A percentile compares a stretch with the other conserved stretches of the same genome.
These are phyloP conservation scores for Eurytoma adleriae DNA, from an alignment of 2,888 invertebrate species.

Conservation along the genomic window DNA sequence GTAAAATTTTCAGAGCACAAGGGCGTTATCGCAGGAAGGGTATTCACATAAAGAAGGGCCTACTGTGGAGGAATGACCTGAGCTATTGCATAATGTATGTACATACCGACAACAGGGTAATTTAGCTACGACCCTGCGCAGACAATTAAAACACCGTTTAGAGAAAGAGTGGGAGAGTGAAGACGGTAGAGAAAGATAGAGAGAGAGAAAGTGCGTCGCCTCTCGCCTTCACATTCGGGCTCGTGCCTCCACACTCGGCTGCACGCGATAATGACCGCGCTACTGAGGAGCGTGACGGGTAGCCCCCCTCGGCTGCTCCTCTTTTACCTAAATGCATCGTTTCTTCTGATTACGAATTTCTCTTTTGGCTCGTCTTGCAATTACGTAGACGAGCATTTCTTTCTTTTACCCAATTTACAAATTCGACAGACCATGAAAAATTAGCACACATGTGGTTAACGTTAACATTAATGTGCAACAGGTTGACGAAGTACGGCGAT, in stretches of 20 bases:
- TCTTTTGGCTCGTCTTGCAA: not conserved
- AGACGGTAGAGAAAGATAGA: not conserved
- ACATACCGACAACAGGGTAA: slow-evolving; percentile 21
- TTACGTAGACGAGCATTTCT: too few species aligned
- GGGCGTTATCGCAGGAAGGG: not conserved
- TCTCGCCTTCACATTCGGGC: slow-evolving; percentile 58
- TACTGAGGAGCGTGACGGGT: slow-evolving; percentile 19
- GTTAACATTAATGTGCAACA: too few species aligned
- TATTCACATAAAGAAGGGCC: not conserved
- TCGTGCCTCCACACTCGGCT: slow-evolving; percentile 71
- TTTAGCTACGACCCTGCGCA: slow-evolving; percentile 11
- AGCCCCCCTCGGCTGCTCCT: not conserved
- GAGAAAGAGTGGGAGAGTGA: not conserved
- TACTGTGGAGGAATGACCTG: not conserved
- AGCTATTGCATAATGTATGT: slow-evolving; percentile 22
- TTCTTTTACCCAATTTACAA: too few species aligned
- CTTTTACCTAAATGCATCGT: not conserved
- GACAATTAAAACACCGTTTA: slow-evolving; percentile 30
- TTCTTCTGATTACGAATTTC: slow-evolving; percentile 13
- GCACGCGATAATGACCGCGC: slow-evolving; percentile 66
- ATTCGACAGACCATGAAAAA: too few species aligned
- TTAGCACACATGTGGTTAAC: too few species aligned
- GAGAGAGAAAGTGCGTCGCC: not conserved
- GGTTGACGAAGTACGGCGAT: too few species aligned
- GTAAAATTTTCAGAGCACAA: too few species aligned